phyloP scores from a whole-genome alignment of 53 echinoderm and acorn worm genomes.

The Zoroaster sp. region DNA sequence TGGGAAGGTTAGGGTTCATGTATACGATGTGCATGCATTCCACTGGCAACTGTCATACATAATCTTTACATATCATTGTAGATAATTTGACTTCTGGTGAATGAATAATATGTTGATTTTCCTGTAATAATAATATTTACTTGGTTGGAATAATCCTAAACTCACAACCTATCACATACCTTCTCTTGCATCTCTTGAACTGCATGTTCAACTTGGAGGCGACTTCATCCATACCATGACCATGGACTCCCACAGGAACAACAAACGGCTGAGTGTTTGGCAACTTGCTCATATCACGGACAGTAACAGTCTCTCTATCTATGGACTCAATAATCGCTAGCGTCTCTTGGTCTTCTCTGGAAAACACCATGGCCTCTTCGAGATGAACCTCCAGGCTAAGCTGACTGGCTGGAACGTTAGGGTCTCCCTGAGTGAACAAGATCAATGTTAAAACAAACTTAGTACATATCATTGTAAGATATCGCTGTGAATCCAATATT shows the following conservation, averaged over 20 bases:
- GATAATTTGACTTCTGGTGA: too few relatives aligned
- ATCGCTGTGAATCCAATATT: too few relatives aligned
- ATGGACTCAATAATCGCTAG: constrained; percentile 49
- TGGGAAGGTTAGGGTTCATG: too few relatives aligned
- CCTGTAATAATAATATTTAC: too few relatives aligned
- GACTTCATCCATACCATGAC: constrained; percentile 68
- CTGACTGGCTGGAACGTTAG: constrained; percentile 95
- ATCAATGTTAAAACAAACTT: too few relatives aligned
- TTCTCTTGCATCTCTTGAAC: constrained; percentile 64
- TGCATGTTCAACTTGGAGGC: constrained; percentile 28
- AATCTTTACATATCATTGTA: too few relatives aligned
- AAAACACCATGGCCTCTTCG: constrained; percentile 80
- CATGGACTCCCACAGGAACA: constrained; percentile 76
- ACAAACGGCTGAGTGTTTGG: constrained; percentile 67
- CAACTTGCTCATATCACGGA: background rate
- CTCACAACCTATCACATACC: too few relatives aligned
- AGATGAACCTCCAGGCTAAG: constrained; percentile 82
- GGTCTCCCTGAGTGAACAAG: constrained; percentile 76
- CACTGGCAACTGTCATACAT: too few relatives aligned
- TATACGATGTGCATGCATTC: too few relatives aligned
- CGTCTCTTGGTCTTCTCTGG: constrained; percentile 61
- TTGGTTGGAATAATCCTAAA: too few relatives aligned
- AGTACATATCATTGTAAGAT: too few relatives aligned
- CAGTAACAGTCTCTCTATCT: constrained; percentile 23
- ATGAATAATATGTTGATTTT: too few relatives aligned